A percentile compares a stretch with the other conserved stretches of the same genome.
Evolutionary conservation across 2,797 vertebrate species (phyloP).

Genomic region (Taenioides sp.): DNA sequence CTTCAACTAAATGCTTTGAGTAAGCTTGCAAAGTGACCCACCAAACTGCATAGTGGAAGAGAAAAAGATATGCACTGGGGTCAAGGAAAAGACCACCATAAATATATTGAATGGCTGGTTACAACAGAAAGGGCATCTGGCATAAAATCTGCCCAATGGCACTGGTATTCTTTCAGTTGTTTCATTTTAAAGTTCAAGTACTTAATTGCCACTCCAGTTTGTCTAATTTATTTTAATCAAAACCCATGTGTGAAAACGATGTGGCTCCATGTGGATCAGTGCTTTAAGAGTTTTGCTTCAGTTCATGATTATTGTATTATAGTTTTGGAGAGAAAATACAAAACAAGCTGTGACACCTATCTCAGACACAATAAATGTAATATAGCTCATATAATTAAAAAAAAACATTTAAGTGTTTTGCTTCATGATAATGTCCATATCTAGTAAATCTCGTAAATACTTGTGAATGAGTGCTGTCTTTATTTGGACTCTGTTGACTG

Average conservation of each 20-base stretch:
- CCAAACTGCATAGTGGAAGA: too few relatives aligned
- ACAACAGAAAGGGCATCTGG: not conserved
- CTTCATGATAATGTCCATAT: not conserved
- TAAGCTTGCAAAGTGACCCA: not conserved
- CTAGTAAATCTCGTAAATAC: not conserved
- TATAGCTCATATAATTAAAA: too few relatives aligned
- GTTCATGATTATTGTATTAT: too few relatives aligned
- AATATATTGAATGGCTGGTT: not conserved
- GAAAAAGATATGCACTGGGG: too few relatives aligned
- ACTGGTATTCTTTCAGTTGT: not conserved
- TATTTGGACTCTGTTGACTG: not conserved
- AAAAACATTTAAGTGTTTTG: not conserved
- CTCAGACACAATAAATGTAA: too few relatives aligned
- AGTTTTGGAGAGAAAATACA: too few relatives aligned
- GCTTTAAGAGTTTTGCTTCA: not conserved
- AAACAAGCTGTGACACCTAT: too few relatives aligned
- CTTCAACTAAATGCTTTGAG: not conserved
- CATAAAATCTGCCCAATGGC: not conserved
- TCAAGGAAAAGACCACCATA: not conserved
- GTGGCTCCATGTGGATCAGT: too few relatives aligned
- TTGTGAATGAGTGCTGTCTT: not conserved
- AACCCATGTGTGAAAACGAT: not conserved
- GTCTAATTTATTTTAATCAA: not conserved
- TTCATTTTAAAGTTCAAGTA: not conserved
- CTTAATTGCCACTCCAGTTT: not conserved